Base-by-base conservation (phyloP, 2,113 vertebrate genomes). In the Otocyon megalotis region DNA sequence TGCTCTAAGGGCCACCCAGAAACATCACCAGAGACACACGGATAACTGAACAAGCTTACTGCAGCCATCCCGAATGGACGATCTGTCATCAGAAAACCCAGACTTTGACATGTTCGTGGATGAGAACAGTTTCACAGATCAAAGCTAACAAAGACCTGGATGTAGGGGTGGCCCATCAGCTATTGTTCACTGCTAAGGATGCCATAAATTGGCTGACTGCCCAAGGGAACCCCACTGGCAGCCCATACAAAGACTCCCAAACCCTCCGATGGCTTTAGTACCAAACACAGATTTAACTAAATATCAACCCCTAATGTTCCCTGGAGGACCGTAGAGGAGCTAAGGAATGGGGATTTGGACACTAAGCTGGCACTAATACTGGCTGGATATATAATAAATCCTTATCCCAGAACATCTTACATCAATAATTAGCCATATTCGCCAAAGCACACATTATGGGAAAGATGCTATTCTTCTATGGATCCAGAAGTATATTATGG, bases 51-150 rank as follows among this genome's bases (percentile, higher is more conserved):
- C 32, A 69, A 69, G n/a, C 32, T 19, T 69, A 69, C 4, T 69
- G 67, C 32, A 20, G 32, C 67, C 32, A 0, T 35, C 17, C 17
- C 8, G 8, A 35, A 10, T 0, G 3, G 32, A 20, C 17, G 8
- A 69, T 35, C 32, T 69, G 32, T 32, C 32, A 20, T 35, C 35
- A n/a, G 32, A 69, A n/a, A 69, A 35, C 20, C 32, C 67, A 35
- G 67, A 69, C 32, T 69, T 35, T 8, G 67, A 69, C 17, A 35
- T 20, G 32, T 35, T 16, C 67, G 4, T 35, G 17, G 67, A 19
- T 19, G 67, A 17, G 67, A 3, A 10, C 17, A 4, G 32, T 69
- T 69, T 69, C 67, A 69, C 8, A 69, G 67, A 69, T 69, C 67
- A 69, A 35, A 69, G 67, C 9, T 17, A 35, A 69, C 67, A 19